Evolutionary conservation across 1,140 invertebrate species (phyloP).

Genomic region (Ericerus pela): DNA sequence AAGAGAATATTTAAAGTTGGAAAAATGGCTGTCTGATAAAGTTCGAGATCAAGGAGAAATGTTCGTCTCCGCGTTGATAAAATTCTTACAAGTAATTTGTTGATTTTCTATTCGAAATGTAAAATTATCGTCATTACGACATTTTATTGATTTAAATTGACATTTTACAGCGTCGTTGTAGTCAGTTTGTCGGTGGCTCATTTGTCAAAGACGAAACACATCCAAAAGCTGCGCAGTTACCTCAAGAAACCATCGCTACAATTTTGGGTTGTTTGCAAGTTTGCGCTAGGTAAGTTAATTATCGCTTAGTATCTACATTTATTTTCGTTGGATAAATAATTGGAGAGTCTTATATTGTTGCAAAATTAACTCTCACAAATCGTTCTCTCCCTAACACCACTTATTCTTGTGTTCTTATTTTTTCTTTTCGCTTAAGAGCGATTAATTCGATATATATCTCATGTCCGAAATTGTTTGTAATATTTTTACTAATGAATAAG

Average conservation of each 20-base stretch:
- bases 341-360: too few species aligned
- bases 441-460: too few species aligned
- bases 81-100: conserved; percentile 42
- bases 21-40: conserved; percentile 97
- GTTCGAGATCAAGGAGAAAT: conserved; percentile 84
- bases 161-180: conserved; percentile 60
- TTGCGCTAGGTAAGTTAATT: conserved; percentile 39
- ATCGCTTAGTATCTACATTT: too few species aligned
- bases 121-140: neutral
- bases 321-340: too few species aligned
- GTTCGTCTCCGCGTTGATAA: conserved; percentile 69
- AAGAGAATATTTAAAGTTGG: conserved; percentile 90
- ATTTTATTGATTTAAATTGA: neutral
- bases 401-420: too few species aligned
- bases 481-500: too few species aligned
- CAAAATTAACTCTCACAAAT: too few species aligned
- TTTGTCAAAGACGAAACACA: conserved; percentile 59
- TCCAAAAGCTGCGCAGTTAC: conserved; percentile 68
- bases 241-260: conserved; percentile 73
- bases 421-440: too few species aligned
- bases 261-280: conserved; percentile 73
- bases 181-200: conserved; percentile 56
- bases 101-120: neutral
- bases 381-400: too few species aligned
- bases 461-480: too few species aligned